phyloP scores from a whole-genome alignment of 1,140 invertebrate genomes.

The Megalonaias nervosa region DNA sequence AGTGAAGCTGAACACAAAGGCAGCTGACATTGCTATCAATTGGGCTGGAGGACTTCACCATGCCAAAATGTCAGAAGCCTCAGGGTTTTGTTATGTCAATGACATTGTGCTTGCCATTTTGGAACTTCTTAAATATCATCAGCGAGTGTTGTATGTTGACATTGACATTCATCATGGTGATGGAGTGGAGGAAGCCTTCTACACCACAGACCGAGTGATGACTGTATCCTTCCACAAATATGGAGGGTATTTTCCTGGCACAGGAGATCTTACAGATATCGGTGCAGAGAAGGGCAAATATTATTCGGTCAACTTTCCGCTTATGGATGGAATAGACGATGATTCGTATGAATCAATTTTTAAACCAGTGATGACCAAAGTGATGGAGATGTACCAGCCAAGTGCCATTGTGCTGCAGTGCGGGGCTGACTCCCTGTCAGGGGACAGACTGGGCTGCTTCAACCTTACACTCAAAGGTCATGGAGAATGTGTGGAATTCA shows the following conservation, averaged over 20 bases:
- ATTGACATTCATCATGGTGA: conserved; percentile 99
- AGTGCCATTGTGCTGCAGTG: conserved; percentile 98
- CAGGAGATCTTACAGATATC: conserved; percentile 85
- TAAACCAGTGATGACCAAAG: conserved; percentile 94
- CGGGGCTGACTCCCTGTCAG: conserved; percentile 98
- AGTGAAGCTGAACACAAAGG: conserved; percentile 72
- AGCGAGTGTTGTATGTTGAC: conserved; percentile 97
- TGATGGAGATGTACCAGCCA: conserved; percentile 98
- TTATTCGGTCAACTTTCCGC: conserved; percentile 98
- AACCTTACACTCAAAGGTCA: conserved; percentile 97
- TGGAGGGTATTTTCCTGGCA: conserved; percentile 98
- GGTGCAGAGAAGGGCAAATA: conserved; percentile 99
- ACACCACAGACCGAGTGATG: conserved; percentile 98
- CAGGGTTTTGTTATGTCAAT: conserved; percentile 98
- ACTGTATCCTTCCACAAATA: conserved; percentile 99
- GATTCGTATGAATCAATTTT: conserved; percentile 97
- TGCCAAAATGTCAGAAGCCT: conserved; percentile 99
- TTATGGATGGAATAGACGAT: conserved; percentile 99
- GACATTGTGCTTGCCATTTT: conserved; percentile 99
- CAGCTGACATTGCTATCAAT: conserved; percentile 95
- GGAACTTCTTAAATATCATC: conserved; percentile 93
- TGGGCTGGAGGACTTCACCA: conserved; percentile 99
- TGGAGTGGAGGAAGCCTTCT: conserved; percentile 99
- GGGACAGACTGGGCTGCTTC: conserved; percentile 98
- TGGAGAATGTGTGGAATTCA: conserved; percentile 97